A percentile compares a stretch with the other conserved stretches of the same genome.
Conservation (phyloP, 2,888 invertebrate genomes). For the Euclidia mi region DNA sequence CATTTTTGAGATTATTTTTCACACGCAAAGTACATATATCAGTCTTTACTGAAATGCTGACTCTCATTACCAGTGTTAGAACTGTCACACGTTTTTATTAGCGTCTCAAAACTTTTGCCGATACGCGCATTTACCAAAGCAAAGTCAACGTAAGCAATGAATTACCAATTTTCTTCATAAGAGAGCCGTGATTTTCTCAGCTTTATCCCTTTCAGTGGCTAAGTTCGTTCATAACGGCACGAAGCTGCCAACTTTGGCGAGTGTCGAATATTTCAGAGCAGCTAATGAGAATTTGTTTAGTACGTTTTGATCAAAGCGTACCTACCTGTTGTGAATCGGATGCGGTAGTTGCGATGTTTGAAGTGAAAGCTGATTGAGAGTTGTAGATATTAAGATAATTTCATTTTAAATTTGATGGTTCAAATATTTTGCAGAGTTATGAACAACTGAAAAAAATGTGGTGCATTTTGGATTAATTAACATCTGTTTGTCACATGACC, state of each 20-base stretch:
- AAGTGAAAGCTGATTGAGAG: background rate
- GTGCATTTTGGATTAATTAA: too few relatives aligned
- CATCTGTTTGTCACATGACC: too few relatives aligned
- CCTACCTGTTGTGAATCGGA: conserved; percentile 45
- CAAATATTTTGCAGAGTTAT: too few relatives aligned
- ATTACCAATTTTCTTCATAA: conserved; percentile 81
- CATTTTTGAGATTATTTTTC: background rate
- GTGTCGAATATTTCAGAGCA: conserved; percentile 69
- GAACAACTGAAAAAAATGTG: too few relatives aligned
- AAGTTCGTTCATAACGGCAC: conserved; percentile 80
- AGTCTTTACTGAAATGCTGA: conserved; percentile 43
- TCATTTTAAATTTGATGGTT: too few relatives aligned
- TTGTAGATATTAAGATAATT: too few relatives aligned
- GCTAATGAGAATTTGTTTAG: conserved; percentile 70
- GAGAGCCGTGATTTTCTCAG: conserved; percentile 75
- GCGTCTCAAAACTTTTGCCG: conserved; percentile 68
- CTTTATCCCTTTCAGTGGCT: conserved; percentile 78
- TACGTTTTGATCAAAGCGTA: conserved; percentile 66
- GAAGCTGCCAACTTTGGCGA: conserved; percentile 65
- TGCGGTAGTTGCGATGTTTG: conserved; percentile 43
- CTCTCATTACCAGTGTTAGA: conserved; percentile 55
- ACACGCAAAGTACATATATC: conserved; percentile 40
- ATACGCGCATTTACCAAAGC: conserved; percentile 67
- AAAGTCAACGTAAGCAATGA: conserved; percentile 77
- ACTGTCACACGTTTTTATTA: conserved; percentile 70